Evolutionary conservation across 2,888 invertebrate species (phyloP), one percentile per base, ranked within the genome.

Genomic region (Nasonia oneida): DNA sequence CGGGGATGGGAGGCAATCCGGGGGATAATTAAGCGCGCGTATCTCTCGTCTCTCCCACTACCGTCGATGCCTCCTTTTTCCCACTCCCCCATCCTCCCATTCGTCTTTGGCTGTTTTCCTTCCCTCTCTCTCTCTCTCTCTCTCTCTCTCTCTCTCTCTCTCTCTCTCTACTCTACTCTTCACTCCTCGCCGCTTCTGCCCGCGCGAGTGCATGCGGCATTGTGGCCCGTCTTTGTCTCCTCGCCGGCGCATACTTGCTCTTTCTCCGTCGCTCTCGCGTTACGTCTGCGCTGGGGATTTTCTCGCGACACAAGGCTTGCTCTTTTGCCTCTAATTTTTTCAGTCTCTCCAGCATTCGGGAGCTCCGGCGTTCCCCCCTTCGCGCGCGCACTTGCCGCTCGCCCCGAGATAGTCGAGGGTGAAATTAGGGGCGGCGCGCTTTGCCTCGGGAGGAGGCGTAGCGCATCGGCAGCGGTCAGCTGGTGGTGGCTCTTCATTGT

Each of bases 11-110:
- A 74, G 79, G 77, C 78, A 57, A 75, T 67, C 67, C 89, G 90
- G 90, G 92, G 91, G 92, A 92, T 92, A 92, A 93, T 93, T 92
- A 93, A 92, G 91, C 91, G 91, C 90, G 92, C 91, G 91, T 91
- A 92, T 92, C 90, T 89, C 89, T 90, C 89, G 42, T 50, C 77
- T 39, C 86, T 86, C 82, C 81, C 86, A 85, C 84, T 85, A 84
- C 81, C 84, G 80, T 67, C 83, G 76, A 84, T 83, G 73, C 82
- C 84, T 73, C 74, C 53, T 80, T 88, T 87, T 86, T 85, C 84
- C 79, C 61, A 87, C 83, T 87, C 87, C 87, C 87, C 82, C 79
- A 82, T 61, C 64, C 57, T 85, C 84, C 85, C 84, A 81, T 87
- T 76, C 88, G 83, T 84, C 82, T 83, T 80, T 50, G 77, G 47